A percentile compares a stretch with the other conserved stretches of the same genome.
Evolutionary conservation across 2,113 vertebrate species (phyloP).

Genomic region (Motacilla tschutschensis): DNA sequence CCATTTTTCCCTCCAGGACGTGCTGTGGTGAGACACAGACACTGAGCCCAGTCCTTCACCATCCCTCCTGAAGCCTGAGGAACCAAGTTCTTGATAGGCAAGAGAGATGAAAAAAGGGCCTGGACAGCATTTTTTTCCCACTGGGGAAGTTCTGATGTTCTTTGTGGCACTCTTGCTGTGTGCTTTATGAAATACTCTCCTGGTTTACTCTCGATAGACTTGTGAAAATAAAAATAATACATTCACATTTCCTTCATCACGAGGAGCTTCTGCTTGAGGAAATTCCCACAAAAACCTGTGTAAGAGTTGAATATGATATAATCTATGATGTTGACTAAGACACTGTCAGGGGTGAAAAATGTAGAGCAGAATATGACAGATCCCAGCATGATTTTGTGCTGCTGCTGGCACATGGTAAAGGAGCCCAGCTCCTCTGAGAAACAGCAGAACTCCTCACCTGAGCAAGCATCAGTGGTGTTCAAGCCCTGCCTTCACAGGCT

Average conservation of each 20-base stretch:
- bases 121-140: background rate
- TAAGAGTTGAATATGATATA: background rate
- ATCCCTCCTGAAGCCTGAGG: background rate
- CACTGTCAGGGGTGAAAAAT: background rate
- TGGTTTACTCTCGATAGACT: background rate
- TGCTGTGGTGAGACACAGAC: rapidly evolving
- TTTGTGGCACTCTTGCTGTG: background rate
- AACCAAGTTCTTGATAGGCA: background rate
- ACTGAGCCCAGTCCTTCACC: background rate
- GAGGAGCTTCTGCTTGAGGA: background rate
- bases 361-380: background rate
- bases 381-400: background rate
- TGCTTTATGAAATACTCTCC: background rate
- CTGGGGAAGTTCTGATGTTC: background rate
- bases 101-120: background rate
- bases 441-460: background rate
- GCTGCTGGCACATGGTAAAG: background rate
- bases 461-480: background rate
- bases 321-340: background rate
- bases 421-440: background rate
- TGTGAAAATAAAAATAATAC: background rate
- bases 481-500: background rate
- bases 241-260: background rate
- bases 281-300: background rate
- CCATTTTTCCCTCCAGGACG: background rate